Percentiles rank a stretch among this genome's conserved stretches.
Evolutionary conservation across 2,888 invertebrate species (phyloP).

Genomic region (Isotomurus palustris): DNA sequence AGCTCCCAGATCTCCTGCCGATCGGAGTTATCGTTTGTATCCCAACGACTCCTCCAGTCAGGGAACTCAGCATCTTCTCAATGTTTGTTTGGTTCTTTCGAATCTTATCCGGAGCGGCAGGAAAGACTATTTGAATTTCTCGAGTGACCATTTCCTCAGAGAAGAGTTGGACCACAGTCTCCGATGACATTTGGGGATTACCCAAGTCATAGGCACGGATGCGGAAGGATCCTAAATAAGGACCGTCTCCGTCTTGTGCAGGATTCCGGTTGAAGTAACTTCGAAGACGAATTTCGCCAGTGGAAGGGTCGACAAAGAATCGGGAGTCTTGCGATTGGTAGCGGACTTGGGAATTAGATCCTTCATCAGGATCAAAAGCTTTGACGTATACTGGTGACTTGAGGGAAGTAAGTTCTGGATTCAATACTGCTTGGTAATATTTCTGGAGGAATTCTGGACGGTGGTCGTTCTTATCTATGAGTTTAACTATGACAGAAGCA

Average conservation of each 20-base stretch:
- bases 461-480: conserved; percentile 80
- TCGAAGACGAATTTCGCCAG: conserved; percentile 36
- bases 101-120: conserved; percentile 55
- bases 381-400: conserved; percentile 72
- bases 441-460: conserved; percentile 74
- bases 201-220: conserved; percentile 51
- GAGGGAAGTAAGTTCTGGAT: conserved; percentile 67
- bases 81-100: conserved; percentile 68
- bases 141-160: conserved; percentile 71
- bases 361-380: conserved; percentile 47
- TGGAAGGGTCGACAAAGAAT: conserved; percentile 37
- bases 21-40: conserved; percentile 23
- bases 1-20: not conserved
- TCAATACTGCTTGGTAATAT: conserved; percentile 74
- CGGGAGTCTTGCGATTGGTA: conserved; percentile 36
- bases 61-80: conserved; percentile 68
- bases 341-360: conserved; percentile 33
- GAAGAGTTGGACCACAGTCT: conserved; percentile 69
- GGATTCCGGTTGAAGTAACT: conserved; percentile 29
- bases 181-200: conserved; percentile 68
- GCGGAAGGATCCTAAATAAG: conserved; percentile 37
- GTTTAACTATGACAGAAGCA: conserved; percentile 62
- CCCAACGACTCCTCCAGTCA: conserved; percentile 56
- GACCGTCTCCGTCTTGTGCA: conserved; percentile 32
- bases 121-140: conserved; percentile 75